Base-by-base conservation (phyloP, 2,888 invertebrate genomes). In the Neria commutata region DNA sequence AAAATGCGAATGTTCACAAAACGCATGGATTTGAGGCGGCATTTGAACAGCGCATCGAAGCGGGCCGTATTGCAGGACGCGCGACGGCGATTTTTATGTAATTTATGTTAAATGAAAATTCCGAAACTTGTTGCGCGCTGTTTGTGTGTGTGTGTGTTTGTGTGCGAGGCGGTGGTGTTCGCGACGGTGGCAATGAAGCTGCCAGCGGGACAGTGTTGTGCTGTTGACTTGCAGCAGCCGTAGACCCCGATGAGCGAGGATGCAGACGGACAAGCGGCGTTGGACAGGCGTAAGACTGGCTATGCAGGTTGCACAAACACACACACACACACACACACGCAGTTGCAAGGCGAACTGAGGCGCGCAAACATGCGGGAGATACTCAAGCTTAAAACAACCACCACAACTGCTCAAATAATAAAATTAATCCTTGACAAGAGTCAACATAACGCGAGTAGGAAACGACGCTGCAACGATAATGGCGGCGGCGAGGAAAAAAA, bases 361-460 rank as follows among this genome's bases (percentile, higher is more conserved):
- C 23, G 58, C 48, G 56, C 50, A 67, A 68, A 67, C 73, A 74
- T 76, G 76, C 76, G 76, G 76, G 77, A 77, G 76, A 76, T 69
- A 56, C 70, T 65, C 54, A 48, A 50, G 34, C 48, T 42, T n/a
- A n/a, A 24, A 45, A 19, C 23, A 46, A 14, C n/a, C 42, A 42
- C 42, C n/a, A 53, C 19, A 48, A 52, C 53, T 65, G 64, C 64
- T 69, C 66, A 73, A 76, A 75, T 77, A 78, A 77, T 76, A 75
- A 78, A 77, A 78, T 77, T 78, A 78, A 77, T 78, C 78, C 78
- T 74, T 76, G 78, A 77, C 76, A 77, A 73, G 76, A 60, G 56
- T 56, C 40, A 48, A 49, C 56, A 45, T 19, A 5, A 42, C 19
- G n/a, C 69, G 65, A 55, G 34, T 25, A 45, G 48, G 34, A 25